phyloP scores from a whole-genome alignment of 2,797 vertebrate genomes.

The Discoglossus pictus region DNA sequence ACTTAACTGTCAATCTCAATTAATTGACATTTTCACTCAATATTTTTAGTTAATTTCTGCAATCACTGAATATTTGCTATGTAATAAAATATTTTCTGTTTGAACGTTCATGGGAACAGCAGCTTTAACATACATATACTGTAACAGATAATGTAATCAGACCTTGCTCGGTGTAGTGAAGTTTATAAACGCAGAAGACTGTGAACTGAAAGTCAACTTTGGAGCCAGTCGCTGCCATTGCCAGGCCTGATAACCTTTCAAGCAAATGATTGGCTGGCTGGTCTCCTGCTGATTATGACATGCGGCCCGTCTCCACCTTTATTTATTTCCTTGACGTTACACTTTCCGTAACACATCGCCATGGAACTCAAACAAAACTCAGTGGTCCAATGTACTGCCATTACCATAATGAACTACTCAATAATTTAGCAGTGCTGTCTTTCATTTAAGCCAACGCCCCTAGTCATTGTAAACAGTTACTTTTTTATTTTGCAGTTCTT shows the following conservation, averaged over 20 bases:
- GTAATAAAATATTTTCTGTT: too few species aligned
- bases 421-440: conserved; percentile 60
- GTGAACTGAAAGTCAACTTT: conserved; percentile 25
- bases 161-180: neutral
- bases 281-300: neutral
- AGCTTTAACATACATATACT: too few species aligned
- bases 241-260: neutral
- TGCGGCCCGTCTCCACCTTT: neutral
- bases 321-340: conserved; percentile 19
- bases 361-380: conserved; percentile 38
- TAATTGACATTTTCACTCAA: too few species aligned
- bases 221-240: neutral
- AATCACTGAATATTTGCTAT: too few species aligned
- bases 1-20: too few species aligned
- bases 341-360: conserved; percentile 20
- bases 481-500: conserved; percentile 60
- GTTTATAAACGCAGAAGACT: conserved; percentile 16
- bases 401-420: conserved; percentile 62
- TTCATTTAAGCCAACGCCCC: conserved; percentile 54
- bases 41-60: too few species aligned
- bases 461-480: conserved; percentile 55
- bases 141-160: too few species aligned
- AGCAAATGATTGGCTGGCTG: neutral
- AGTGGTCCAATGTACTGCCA: conserved; percentile 44
- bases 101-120: too few species aligned